A percentile compares a stretch with the other conserved stretches of the same genome.
These are phyloP conservation scores for Lepilemur ruficaudatus DNA, from an alignment of 2,797 vertebrate genomes.

Conservation along the genomic window DNA sequence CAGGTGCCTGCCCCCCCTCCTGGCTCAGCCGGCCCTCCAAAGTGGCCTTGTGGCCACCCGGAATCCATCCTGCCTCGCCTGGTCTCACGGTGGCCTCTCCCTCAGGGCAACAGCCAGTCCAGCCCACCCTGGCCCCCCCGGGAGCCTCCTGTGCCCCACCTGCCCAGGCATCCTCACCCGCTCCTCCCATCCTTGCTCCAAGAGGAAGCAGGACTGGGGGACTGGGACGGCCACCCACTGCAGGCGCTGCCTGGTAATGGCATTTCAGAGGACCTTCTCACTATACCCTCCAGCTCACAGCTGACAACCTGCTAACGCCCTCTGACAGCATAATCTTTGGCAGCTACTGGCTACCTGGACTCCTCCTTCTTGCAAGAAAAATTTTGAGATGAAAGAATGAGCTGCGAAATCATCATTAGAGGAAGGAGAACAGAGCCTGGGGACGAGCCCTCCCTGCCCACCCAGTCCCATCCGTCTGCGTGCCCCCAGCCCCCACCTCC, in stretches of 20 bases:
- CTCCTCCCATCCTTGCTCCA: not conserved
- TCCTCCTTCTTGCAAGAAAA: conserved; percentile 63
- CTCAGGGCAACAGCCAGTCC: not conserved
- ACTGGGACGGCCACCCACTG: not conserved
- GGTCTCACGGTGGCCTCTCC: not conserved
- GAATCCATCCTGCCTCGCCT: not conserved
- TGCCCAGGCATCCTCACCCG: not conserved
- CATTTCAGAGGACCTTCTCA: conserved; percentile 70
- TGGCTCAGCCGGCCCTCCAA: not conserved
- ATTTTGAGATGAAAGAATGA: conserved; percentile 68
- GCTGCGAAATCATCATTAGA: conserved; percentile 67
- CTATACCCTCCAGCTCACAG: conserved; percentile 55
- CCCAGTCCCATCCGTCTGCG: rapidly evolving
- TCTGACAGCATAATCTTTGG: conserved; percentile 66
- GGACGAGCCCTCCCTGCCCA: not conserved
- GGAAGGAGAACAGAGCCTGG: not conserved
- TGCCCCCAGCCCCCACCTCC: too few species aligned
- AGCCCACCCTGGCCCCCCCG: rapidly evolving
- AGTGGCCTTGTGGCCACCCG: rapidly evolving
- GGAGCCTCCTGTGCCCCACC: not conserved
- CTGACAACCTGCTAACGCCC: conserved; percentile 78
- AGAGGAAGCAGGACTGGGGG: not conserved
- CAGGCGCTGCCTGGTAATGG: conserved; percentile 41
- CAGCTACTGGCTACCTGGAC: conserved; percentile 33
- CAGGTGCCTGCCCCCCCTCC: not conserved